Evolutionary conservation across 2,797 vertebrate genomes (phyloP).

Genomic region (Heliangelus exortis): DNA sequence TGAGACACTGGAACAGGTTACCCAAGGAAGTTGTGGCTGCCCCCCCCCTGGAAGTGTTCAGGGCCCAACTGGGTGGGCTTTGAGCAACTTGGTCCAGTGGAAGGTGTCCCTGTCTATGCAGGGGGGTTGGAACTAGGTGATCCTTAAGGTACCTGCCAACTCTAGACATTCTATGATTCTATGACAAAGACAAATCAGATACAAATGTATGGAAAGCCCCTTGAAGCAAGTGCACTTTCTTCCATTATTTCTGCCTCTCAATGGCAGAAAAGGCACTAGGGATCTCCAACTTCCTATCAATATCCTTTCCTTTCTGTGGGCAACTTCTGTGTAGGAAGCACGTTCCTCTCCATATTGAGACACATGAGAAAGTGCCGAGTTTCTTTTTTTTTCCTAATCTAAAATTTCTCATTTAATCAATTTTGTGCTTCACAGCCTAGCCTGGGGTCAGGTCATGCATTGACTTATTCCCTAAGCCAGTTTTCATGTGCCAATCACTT

Average conservation of each 20-base stretch:
- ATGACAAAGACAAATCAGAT: neutral
- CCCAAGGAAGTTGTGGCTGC: too few species aligned
- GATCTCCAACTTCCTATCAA: neutral
- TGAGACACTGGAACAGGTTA: too few species aligned
- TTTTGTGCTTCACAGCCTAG: neutral
- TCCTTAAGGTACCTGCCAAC: too few species aligned
- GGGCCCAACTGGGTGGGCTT: too few species aligned
- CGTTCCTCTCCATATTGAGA: neutral
- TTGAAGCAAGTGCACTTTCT: neutral
- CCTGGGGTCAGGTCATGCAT: neutral
- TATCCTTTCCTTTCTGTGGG: neutral
- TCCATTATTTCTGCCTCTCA: neutral
- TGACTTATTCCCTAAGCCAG: neutral
- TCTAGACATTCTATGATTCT: too few species aligned
- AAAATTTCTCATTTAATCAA: neutral
- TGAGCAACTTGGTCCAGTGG: too few species aligned
- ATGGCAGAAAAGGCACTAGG: neutral
- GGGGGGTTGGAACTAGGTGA: too few species aligned
- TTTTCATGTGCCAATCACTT: neutral
- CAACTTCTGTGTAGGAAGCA: neutral
- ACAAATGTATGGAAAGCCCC: neutral
- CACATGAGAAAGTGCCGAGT: neutral
- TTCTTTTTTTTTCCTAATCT: neutral
- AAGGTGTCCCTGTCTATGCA: too few species aligned
- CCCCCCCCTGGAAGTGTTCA: too few species aligned